Base-by-base conservation (phyloP, 1,140 invertebrate genomes). In the Adelges cooleyi region DNA sequence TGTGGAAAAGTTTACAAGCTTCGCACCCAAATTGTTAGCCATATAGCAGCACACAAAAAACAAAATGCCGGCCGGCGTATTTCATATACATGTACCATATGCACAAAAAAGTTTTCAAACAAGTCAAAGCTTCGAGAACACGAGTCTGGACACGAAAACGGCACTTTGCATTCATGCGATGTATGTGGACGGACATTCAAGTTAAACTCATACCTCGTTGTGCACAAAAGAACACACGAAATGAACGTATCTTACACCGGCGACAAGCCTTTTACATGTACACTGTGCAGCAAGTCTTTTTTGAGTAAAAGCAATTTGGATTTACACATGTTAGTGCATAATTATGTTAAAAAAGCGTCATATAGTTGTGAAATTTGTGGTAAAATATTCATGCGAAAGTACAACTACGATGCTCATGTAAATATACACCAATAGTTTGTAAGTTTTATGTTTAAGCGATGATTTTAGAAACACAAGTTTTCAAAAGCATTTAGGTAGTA, bases 341-440 rank as follows among this genome's bases (percentile, higher is more conserved):
- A 62, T 25, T 69, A 69, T 25, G 56, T 62, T 33, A 66, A 69
- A 40, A 69, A 67, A 54, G 67, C 68, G 23, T 65, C 68, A 36
- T 69, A 67, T 42, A 66, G 66, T 1, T 69, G 68, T 65, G 68
- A 69, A 53, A 48, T 69, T 11, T 69, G 68, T 54, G 68, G 68
- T 18, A 69, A 69, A 53, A 67, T 67, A 66, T 69, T 69, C 52
- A 65, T 49, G 40, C 53, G 68, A 11, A 69, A 69, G 29, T 69
- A 66, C 20, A 69, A 69, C 18, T 69, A 67, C 54, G 59, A 67
- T 42, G 68, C 68, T 59, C 68, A 69, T 65, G 29, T 65, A 9
- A 69, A 69, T 40, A 62, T 67, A 22, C 68, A 69, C 38, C 42
- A 56, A 54, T 59, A 67, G 27, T 46, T 62, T 17, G 10, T 38